phyloP scores from a whole-genome alignment of 2,113 vertebrate species.

The Nestor notabilis region DNA sequence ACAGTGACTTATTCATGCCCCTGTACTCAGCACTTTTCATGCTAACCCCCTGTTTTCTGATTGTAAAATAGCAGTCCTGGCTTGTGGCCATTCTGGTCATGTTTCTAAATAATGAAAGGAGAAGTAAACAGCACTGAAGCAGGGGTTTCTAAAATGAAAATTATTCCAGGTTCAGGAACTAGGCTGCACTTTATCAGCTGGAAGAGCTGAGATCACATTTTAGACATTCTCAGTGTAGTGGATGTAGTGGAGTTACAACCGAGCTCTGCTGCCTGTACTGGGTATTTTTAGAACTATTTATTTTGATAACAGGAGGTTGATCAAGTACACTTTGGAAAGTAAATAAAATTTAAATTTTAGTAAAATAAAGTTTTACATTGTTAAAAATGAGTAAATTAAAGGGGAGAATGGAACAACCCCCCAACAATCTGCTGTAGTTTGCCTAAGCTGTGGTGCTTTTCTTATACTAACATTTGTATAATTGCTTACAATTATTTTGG shows the following conservation, averaged over 20 bases:
- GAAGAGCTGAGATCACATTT: neutral
- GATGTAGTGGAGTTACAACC: neutral
- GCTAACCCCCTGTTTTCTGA: neutral
- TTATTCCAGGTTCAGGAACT: neutral
- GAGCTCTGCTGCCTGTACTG: neutral
- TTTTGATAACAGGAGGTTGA: neutral
- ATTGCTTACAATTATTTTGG: neutral
- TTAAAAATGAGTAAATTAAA: neutral
- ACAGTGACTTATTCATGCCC: slow-evolving; percentile 15
- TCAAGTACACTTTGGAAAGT: neutral
- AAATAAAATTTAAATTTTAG: neutral
- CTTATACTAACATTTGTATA: rapidly evolving
- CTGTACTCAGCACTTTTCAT: slow-evolving; percentile 39
- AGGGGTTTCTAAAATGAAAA: neutral
- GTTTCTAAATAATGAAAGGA: neutral
- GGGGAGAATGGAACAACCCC: neutral
- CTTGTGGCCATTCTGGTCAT: neutral
- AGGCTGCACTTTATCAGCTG: neutral
- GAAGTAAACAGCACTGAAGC: neutral
- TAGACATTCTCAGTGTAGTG: neutral
- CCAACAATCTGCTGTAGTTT: neutral
- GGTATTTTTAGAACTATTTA: neutral
- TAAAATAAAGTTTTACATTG: neutral
- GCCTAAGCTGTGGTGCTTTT: neutral
- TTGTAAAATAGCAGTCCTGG: neutral